Base-by-base conservation (phyloP, 2,113 vertebrate species). In the Panurus biarmicus region DNA sequence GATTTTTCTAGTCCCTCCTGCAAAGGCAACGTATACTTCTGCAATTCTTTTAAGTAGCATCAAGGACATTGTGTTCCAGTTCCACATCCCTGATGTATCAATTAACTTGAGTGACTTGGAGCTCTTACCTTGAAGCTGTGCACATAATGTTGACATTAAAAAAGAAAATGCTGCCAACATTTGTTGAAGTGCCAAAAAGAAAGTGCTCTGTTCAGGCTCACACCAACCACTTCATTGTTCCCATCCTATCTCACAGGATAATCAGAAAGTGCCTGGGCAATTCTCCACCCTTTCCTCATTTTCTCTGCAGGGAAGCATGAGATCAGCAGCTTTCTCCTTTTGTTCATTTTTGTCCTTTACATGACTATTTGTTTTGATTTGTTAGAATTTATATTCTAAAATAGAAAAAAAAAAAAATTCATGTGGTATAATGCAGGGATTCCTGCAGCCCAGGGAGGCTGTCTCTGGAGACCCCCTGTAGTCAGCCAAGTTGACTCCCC, bases 271-370 rank as follows among this genome's bases (percentile, higher is more conserved):
- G 74, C 54, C 81, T 82, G 58, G 21, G 38, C 0, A 1, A 91
- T 77, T 88, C 91, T 85, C 95, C 91, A 93, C 82, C 94, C 87
- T 95, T 94, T 95, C 90, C 94, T 95, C 75, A 74, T 82, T 90
- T 94, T 94, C 85, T 80, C 72, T 31, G 29, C 64, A 70, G 82
- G 67, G 85, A 93, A 95, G 51, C 60, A 67, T 95, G 93, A 95
- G 90, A 72, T 95, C 93, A 95, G 82, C 82, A 91, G 25, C 85
- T 93, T 87, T 96, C 90, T 93, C 35, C 67, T 92, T 74, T 91
- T 82, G 80, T 89, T 76, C 9, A 17, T 56, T 89, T 79, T 92
- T 91, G 38, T 58, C 54, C 74, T 79, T 94, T 70, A 13, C 16
- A 10, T 80, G 38, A 50, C 8, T 66, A 47, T 73, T 95, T 93